Evolutionary conservation across 1,140 invertebrate genomes (phyloP), one percentile per base, ranked within the genome.

Genomic region (Habropoda laboriosa): DNA sequence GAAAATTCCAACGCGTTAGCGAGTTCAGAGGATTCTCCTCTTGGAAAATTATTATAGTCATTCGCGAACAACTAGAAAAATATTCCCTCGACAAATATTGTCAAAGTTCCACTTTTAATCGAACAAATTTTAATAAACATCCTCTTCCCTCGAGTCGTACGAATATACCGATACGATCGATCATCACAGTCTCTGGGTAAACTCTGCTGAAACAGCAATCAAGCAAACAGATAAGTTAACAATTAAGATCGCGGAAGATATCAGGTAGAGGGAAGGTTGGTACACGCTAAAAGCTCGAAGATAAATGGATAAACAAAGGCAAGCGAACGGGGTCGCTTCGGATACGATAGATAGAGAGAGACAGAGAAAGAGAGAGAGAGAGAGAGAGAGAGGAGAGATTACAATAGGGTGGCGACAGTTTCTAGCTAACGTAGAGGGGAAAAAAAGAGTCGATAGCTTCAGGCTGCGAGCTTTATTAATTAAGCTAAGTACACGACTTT

Each of bases 401-500:
- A n/a, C 74, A 76, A 76, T 68, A n/a, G n/a, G n/a, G n/a, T 42
- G 63, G 21, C 38, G 64, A 70, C 66, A 70, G 66, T 77, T 70
- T 32, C 66, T 40, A 77, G 66, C 10, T 38, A 24, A 6, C 5
- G 40, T 13, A 27, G 24, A 13, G n/a, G 12, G 30, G 1, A n/a
- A 60, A 71, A 40, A 30, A 32, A 21, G 30, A n/a, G n/a, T n/a
- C 32, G 70, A 45, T 12, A 49, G 67, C 42, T 64, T 2, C 58
- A 30, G n/a, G n/a, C 60, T 42, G 40, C 58, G 58, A 74, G 77
- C 70, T 64, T 74, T 79, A 79, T 79, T 79, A 79, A 79, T 79
- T 79, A 79, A 79, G 77, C 47, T 79, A 79, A 79, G 70, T 79
- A 79, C 77, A 79, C 58, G 77, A 79, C 77, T 79, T 79, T 79